A percentile compares a stretch with the other conserved stretches of the same genome.
Evolutionary conservation across 2,113 vertebrate species (phyloP).

Genomic region (Anoura caudifer): DNA sequence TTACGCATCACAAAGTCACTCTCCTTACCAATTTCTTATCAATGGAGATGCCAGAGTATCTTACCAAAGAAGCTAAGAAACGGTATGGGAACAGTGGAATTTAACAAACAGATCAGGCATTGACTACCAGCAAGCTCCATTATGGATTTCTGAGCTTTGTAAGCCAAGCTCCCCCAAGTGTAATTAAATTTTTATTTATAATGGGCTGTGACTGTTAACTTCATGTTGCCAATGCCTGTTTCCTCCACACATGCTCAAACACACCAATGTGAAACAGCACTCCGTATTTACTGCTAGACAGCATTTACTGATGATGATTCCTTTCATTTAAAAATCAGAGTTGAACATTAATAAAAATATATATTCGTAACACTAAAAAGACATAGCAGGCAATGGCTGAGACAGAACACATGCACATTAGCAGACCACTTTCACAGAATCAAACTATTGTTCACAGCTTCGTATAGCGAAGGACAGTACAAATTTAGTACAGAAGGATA

Average conservation of each 20-base stretch:
- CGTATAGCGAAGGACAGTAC: constrained; percentile 18
- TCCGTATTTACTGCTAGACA: constrained; percentile 67
- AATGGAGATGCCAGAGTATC: constrained; percentile 71
- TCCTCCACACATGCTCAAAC: background rate
- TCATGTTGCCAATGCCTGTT: constrained; percentile 73
- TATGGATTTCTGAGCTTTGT: constrained; percentile 82
- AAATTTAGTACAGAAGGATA: constrained; percentile 31
- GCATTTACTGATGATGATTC: constrained; percentile 64
- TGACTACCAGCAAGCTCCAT: constrained; percentile 80
- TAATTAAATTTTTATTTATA: constrained; percentile 88
- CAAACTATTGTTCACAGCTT: constrained; percentile 69
- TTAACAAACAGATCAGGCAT: constrained; percentile 82
- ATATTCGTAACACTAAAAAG: constrained; percentile 74
- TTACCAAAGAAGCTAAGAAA: constrained; percentile 66
- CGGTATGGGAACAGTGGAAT: constrained; percentile 72
- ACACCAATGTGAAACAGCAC: constrained; percentile 65
- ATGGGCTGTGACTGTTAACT: constrained; percentile 81
- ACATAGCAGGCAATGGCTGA: constrained; percentile 46
- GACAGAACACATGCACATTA: constrained; percentile 40
- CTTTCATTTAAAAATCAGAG: constrained; percentile 70
- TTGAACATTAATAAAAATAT: constrained; percentile 72
- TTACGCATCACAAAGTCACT: constrained; percentile 55
- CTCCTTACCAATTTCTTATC: constrained; percentile 63
- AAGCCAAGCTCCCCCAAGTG: constrained; percentile 82
- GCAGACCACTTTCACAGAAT: constrained; percentile 47